Evolutionary conservation across 2,113 vertebrate species (phyloP).

Genomic region (Perca fluviatilis): DNA sequence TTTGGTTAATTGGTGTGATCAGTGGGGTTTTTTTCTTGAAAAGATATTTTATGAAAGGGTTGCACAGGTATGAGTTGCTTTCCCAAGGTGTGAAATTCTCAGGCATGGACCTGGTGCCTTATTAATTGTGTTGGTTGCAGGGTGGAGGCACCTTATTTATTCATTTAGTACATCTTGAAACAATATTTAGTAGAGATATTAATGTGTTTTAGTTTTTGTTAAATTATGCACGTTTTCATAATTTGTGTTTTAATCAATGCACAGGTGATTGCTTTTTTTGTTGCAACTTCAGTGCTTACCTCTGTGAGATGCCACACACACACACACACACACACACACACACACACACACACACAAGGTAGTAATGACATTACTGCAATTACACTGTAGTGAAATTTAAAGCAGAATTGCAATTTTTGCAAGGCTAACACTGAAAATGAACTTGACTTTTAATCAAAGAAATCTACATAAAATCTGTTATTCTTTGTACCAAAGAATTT

Average conservation of each 20-base stretch:
- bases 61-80: neutral
- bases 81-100: neutral
- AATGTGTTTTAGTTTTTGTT: neutral
- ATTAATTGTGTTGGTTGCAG: neutral
- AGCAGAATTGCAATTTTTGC: neutral
- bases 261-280: neutral
- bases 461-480: neutral
- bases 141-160: neutral
- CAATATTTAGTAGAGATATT: neutral
- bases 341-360: too few relatives aligned
- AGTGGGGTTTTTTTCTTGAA: neutral
- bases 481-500: neutral
- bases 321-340: conserved; percentile 3
- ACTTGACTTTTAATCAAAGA: neutral
- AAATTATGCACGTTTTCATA: neutral
- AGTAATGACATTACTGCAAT: neutral
- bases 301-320: conserved; percentile 8
- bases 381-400: neutral
- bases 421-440: neutral
- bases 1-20: neutral
- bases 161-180: neutral
- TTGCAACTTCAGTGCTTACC: conserved; percentile 3
- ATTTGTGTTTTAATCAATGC: neutral
- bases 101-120: neutral
- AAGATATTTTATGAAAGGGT: neutral